phyloP scores from a whole-genome alignment of 2,113 vertebrate genomes.

The Anseranas semipalmata region DNA sequence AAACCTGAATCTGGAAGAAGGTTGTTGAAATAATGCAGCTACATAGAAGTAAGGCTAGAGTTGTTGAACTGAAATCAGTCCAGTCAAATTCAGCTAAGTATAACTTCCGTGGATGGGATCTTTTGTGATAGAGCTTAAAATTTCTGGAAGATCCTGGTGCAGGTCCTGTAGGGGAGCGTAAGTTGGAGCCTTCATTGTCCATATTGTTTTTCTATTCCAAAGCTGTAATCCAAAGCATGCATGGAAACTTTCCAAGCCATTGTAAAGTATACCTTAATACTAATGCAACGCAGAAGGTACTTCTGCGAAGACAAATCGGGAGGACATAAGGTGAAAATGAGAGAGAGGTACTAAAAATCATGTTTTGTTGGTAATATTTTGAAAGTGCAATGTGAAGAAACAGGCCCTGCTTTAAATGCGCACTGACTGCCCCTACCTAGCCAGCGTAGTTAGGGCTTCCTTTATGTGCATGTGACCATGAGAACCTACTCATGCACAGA shows the following conservation, averaged over 20 bases:
- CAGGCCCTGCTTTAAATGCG: neutral
- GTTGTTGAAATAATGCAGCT: neutral
- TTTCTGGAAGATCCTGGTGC: neutral
- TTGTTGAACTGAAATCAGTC: neutral
- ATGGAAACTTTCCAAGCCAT: neutral
- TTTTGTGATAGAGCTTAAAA: neutral
- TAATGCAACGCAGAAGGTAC: neutral
- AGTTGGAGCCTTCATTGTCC: neutral
- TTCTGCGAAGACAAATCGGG: neutral
- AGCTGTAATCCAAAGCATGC: neutral
- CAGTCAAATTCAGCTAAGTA: neutral
- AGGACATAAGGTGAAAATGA: neutral
- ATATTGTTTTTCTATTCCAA: neutral
- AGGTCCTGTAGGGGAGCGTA: neutral
- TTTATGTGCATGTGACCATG: accelerated
- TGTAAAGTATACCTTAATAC: neutral
- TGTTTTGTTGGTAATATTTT: neutral
- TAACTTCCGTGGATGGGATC: neutral
- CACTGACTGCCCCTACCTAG: neutral
- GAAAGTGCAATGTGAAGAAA: neutral
- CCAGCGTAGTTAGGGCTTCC: neutral
- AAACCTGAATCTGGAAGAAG: neutral
- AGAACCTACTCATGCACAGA: neutral
- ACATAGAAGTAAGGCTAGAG: neutral
- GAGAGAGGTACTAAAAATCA: neutral